phyloP scores from a whole-genome alignment of 2,797 vertebrate genomes.

The Alcedo atthis region DNA sequence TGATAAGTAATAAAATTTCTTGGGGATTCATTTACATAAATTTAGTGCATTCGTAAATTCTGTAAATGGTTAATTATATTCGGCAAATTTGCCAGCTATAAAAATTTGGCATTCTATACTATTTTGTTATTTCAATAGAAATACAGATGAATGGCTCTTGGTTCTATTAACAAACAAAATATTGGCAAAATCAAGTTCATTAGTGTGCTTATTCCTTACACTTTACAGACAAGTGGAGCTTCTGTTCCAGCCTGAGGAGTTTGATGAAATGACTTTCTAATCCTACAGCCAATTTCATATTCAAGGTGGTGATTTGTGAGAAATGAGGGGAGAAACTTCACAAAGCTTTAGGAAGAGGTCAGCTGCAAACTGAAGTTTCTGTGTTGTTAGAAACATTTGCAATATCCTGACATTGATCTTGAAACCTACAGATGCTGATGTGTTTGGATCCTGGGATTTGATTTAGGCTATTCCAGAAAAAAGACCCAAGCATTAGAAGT shows the following conservation, averaged over 20 bases:
- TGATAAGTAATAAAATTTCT: neutral
- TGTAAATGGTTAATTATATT: neutral
- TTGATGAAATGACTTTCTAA: constrained; percentile 39
- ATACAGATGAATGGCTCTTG: neutral
- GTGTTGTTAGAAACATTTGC: neutral
- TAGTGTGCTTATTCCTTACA: neutral
- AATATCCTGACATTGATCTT: neutral
- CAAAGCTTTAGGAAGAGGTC: constrained; percentile 3
- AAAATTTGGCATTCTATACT: neutral
- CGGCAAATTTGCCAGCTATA: neutral
- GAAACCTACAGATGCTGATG: neutral
- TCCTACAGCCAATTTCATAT: constrained; percentile 30
- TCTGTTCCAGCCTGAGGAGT: constrained; percentile 7
- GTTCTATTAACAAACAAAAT: neutral
- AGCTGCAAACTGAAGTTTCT: neutral
- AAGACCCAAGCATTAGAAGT: neutral
- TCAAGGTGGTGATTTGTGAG: neutral
- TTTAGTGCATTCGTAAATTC: neutral
- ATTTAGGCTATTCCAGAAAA: neutral
- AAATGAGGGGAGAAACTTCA: neutral
- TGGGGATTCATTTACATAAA: neutral
- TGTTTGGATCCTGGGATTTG: neutral
- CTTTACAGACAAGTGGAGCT: neutral
- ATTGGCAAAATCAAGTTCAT: constrained; percentile 10
- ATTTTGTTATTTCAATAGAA: neutral